Percentiles rank a stretch among this genome's conserved stretches.
Evolutionary conservation across 2,113 vertebrate genomes (phyloP).

Genomic region (Rhagologus leucostigma): DNA sequence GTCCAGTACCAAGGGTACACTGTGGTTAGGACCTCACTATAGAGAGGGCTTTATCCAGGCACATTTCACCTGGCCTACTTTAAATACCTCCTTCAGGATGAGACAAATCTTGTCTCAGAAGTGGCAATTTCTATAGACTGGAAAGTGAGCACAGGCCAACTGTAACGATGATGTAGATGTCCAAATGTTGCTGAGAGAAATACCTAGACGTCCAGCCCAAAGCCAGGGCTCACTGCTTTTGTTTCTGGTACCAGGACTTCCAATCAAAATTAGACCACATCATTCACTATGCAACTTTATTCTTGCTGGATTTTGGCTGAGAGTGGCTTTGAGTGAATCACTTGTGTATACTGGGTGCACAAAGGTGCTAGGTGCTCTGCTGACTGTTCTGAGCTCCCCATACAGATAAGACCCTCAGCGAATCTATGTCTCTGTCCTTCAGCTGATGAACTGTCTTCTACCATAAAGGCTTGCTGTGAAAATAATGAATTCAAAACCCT

Average conservation of each 20-base stretch:
- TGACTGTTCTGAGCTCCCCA: neutral
- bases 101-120: neutral
- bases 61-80: neutral
- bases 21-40: neutral
- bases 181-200: neutral
- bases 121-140: neutral
- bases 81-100: neutral
- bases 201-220: neutral
- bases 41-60: neutral
- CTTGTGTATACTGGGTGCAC: neutral
- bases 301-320: neutral
- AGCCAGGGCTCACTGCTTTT: neutral
- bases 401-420: rapidly evolving
- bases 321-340: neutral
- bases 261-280: neutral
- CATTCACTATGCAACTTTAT: neutral
- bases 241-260: neutral
- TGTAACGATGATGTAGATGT: neutral
- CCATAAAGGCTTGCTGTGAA: neutral
- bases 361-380: neutral
- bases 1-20: neutral
- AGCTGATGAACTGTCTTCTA: neutral
- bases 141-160: neutral
- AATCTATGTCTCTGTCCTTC: neutral
- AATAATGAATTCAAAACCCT: neutral